phyloP scores from a whole-genome alignment of 2,113 vertebrate genomes.

The Colius striatus region DNA sequence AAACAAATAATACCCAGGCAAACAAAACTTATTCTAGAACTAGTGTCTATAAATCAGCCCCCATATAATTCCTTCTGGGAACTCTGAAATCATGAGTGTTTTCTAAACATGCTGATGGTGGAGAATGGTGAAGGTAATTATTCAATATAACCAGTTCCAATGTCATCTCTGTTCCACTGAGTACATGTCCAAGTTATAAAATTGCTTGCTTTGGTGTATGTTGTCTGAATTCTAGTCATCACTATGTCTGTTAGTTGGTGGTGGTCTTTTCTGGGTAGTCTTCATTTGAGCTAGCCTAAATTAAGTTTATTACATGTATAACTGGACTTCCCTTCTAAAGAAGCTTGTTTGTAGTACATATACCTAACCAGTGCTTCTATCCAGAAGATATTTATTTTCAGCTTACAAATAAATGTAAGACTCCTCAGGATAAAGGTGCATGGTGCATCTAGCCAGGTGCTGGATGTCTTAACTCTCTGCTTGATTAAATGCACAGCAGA shows the following conservation, averaged over 20 bases:
- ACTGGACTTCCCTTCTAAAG: not conserved
- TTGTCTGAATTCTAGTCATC: not conserved
- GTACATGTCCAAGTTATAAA: not conserved
- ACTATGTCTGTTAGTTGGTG: not conserved
- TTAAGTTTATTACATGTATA: not conserved
- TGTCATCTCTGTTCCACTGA: not conserved
- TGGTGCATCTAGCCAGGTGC: not conserved
- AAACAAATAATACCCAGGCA: not conserved
- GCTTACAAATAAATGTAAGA: not conserved
- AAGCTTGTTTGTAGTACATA: not conserved
- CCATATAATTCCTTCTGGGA: not conserved
- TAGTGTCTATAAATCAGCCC: conserved; percentile 8
- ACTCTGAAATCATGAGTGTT: not conserved
- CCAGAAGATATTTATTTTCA: not conserved
- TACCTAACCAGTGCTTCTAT: not conserved
- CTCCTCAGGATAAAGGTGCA: not conserved
- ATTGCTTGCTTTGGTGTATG: not conserved
- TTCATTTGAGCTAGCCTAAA: not conserved
- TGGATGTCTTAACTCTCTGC: not conserved
- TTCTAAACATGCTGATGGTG: not conserved
- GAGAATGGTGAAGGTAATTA: not conserved
- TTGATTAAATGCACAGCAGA: not conserved
- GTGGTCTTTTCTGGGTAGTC: not conserved
- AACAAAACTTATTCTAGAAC: conserved; percentile 31
- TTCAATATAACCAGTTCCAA: not conserved